Percentiles rank a stretch among this genome's conserved stretches.
Conservation (phyloP, 2,797 vertebrate genomes). For the Dicrostonyx torquatus region DNA sequence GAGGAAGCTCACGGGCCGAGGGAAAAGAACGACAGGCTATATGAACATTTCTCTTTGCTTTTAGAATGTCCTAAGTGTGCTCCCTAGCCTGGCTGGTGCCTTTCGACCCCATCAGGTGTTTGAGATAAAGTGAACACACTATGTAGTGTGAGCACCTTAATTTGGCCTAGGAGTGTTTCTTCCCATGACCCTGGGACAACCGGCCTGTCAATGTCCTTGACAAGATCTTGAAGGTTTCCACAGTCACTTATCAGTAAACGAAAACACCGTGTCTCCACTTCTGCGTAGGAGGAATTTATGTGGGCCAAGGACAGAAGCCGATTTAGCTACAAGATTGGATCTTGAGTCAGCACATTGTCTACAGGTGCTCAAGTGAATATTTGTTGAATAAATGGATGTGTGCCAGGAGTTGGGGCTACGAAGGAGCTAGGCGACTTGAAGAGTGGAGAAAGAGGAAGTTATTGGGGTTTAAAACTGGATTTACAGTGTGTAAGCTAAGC, state of each 20-base stretch:
- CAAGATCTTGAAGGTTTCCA: background rate
- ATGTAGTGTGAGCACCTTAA: background rate
- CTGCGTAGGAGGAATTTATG: background rate
- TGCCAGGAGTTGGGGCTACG: background rate
- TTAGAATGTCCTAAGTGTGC: background rate
- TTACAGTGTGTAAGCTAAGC: background rate
- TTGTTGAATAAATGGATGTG: background rate
- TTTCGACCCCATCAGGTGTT: background rate
- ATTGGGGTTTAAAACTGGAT: background rate
- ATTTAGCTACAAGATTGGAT: slow-evolving; percentile 28
- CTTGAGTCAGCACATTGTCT: slow-evolving; percentile 24
- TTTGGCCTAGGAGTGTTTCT: background rate
- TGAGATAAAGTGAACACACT: background rate
- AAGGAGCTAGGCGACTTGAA: background rate
- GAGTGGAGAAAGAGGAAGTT: background rate
- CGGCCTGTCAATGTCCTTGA: background rate
- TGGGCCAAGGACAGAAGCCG: slow-evolving; percentile 46
- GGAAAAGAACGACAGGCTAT: background rate
- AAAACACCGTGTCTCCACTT: background rate
- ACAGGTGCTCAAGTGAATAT: slow-evolving; percentile 36
- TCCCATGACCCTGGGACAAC: background rate
- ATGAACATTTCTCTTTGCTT: background rate
- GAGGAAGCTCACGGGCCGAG: background rate
- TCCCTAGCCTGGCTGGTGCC: background rate
- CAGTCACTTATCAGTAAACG: background rate